These are phyloP conservation scores for Neosilurus hyrtlii DNA, from an alignment of 2,797 vertebrate species.

Conservation along the genomic window DNA sequence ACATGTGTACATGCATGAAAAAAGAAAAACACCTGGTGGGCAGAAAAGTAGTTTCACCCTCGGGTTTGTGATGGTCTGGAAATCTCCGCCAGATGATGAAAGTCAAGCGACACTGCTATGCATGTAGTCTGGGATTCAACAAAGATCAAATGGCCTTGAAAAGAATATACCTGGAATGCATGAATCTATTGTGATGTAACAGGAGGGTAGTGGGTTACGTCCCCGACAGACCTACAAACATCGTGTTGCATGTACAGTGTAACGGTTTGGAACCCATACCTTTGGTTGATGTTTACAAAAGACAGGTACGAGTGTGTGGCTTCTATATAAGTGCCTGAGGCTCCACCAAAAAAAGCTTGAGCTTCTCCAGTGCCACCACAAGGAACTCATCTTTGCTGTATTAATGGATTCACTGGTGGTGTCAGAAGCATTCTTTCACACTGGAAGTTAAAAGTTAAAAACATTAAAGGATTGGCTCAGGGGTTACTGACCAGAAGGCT, in stretches of 20 bases:
- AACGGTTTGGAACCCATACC: neutral
- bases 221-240: conserved; percentile 42
- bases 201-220: conserved; percentile 39
- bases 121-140: conserved; percentile 32
- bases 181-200: conserved; percentile 37
- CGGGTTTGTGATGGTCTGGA: conserved; percentile 22
- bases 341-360: neutral
- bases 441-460: neutral
- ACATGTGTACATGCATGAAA: neutral
- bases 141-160: conserved; percentile 47
- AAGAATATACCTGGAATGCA: conserved; percentile 35
- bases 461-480: neutral
- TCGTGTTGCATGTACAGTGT: neutral
- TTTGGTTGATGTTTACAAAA: conserved; percentile 10
- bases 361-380: neutral
- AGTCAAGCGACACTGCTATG: conserved; percentile 32
- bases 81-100: conserved; percentile 36
- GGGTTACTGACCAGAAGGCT: neutral
- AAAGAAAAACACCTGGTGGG: neutral
- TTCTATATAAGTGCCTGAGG: neutral
- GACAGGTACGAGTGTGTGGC: neutral
- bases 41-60: conserved; percentile 2
- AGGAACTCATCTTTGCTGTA: neutral
- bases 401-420: neutral
- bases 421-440: neutral